phyloP scores from a whole-genome alignment of 2,888 invertebrate genomes.

The Eupithecia inturbata region DNA sequence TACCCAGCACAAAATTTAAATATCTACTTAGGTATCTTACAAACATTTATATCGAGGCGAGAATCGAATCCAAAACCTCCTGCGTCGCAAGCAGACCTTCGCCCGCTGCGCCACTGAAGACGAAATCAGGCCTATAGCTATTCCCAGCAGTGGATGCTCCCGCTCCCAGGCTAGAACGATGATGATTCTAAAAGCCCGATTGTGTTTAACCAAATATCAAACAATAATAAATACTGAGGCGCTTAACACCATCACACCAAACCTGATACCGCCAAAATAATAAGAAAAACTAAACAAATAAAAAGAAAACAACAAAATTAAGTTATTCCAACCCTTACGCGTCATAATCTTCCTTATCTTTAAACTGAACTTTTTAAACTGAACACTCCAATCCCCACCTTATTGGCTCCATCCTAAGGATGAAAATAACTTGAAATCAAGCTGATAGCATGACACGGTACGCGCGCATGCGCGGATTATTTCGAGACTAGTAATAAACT shows the following conservation, averaged over 20 bases:
- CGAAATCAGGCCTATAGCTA: not conserved
- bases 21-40: too few species aligned
- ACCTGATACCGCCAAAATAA: constrained; percentile 45
- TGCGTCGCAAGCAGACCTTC: too few species aligned
- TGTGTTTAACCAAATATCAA: constrained; percentile 43
- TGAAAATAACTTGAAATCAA: constrained; percentile 16
- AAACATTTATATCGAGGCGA: too few species aligned
- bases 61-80: too few species aligned
- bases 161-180: not conserved
- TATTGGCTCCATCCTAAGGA: constrained; percentile 31
- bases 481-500: constrained; percentile 9
- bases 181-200: constrained; percentile 19
- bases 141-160: not conserved
- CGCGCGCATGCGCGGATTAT: constrained; percentile 33
- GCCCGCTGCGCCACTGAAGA: not conserved
- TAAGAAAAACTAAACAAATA: constrained; percentile 28
- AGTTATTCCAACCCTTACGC: constrained; percentile 62
- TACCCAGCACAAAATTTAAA: too few species aligned
- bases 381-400: constrained; percentile 38
- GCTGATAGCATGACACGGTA: constrained; percentile 21
- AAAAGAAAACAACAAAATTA: constrained; percentile 55
- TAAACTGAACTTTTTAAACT: constrained; percentile 22
- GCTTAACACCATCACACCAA: constrained; percentile 52
- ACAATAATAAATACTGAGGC: constrained; percentile 44
- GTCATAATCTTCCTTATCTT: constrained; percentile 63